Base-by-base conservation (phyloP, 2,113 vertebrate species). In the Colinus virginianus region DNA sequence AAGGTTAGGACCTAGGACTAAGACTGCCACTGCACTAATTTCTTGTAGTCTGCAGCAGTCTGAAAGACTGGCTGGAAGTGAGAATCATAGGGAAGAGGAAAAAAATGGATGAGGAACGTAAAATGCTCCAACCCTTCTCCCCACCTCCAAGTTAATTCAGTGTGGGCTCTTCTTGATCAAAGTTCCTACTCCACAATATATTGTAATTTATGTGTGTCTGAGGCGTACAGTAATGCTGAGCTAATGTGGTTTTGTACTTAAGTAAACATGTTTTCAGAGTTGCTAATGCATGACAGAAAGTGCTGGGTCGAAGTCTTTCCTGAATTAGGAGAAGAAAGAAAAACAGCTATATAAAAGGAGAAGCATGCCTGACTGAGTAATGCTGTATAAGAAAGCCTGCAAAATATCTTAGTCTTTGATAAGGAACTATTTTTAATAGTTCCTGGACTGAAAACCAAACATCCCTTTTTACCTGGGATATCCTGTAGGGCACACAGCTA, bases 251-350 rank as follows among this genome's bases (percentile, higher is more conserved):
- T 95, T 94, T 75, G 71, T 85, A 43, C 89, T 95, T 90, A 85
- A 94, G 78, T 85, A 95, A 93, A 92, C 81, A 90, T 85, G 84
- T 92, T 91, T 94, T 84, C 42, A 58, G 78, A 89, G 90, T 74
- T 94, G 42, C 90, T 92, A 90, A 93, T 79, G 88, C 91, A 87
- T 87, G 84, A 91, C 93, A 96, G 93, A 90, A 91, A 94, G 74
- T 11, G 58, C 62, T 66, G 94, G 72, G 88, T 75, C 0, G 7
- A 82, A 63, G 91, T 11, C 74, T 90, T 78, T 81, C 71, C 89
- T 78, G 55, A 71, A 61, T 61, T 23, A 74, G 72, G 30, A 94
- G 85, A 69, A 72, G 67, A 77, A 91, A 80, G 55, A 49, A 75
- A 70, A 74, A 2, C 78, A 83, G 63, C 45, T 75, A 36, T 61